These are phyloP conservation scores for Dilophus febrilis DNA, from an alignment of 2,888 invertebrate species.

Conservation along the genomic window DNA sequence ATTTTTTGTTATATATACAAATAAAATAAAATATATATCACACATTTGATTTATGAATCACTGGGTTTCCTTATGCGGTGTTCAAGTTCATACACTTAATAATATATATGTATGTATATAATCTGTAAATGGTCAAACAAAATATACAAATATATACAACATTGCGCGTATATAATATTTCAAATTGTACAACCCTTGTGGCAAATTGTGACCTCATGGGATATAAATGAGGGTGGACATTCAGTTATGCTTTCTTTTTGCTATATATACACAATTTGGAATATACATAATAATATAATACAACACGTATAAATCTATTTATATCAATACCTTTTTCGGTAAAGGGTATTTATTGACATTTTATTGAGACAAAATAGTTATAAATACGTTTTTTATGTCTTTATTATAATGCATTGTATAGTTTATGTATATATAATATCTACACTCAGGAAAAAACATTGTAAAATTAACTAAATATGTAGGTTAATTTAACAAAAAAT, in stretches of 20 bases:
- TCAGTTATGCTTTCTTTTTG: background rate
- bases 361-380: slow-evolving; percentile 13
- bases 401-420: background rate
- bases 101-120: background rate
- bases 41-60: too few relatives aligned
- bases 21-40: too few relatives aligned
- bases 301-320: background rate
- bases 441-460: too few relatives aligned
- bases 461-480: too few relatives aligned
- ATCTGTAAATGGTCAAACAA: background rate
- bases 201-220: slow-evolving; percentile 12
- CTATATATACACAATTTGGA: too few relatives aligned
- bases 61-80: too few relatives aligned
- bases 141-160: background rate
- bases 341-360: slow-evolving; percentile 11
- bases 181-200: slow-evolving; percentile 5
- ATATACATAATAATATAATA: background rate
- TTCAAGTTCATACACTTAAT: too few relatives aligned
- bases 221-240: slow-evolving; percentile 5
- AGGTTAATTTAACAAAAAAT: too few relatives aligned
- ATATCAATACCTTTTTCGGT: too few relatives aligned
- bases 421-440: too few relatives aligned
- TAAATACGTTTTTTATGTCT: slow-evolving; percentile 10
- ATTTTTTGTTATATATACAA: too few relatives aligned
- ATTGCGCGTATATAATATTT: background rate